Evolutionary conservation across 2,797 vertebrate species (phyloP).

Genomic region (Glossophaga mutica): DNA sequence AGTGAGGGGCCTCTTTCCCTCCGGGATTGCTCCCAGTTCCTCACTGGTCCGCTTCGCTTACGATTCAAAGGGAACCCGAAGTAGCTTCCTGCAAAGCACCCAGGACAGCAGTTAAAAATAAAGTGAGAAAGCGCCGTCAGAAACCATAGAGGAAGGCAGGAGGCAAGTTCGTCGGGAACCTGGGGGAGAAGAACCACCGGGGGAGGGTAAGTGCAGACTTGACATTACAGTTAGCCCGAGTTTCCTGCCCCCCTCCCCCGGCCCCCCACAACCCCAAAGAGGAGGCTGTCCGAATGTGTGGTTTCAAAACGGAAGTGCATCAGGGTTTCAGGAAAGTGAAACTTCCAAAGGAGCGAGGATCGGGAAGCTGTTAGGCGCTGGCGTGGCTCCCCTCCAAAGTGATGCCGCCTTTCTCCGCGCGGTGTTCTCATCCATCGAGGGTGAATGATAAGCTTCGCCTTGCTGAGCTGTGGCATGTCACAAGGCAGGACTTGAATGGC

Average conservation of each 20-base stretch:
- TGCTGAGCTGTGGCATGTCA: no score
- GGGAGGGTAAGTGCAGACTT: background rate
- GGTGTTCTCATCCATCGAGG: background rate
- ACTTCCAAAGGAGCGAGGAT: background rate
- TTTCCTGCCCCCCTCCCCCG: background rate
- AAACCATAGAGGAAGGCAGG: slow-evolving; percentile 39
- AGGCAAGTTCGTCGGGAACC: background rate
- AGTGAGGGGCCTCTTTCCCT: background rate
- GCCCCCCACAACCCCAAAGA: background rate
- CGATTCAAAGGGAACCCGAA: slow-evolving; percentile 43
- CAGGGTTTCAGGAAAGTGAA: slow-evolving; percentile 2
- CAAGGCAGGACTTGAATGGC: background rate
- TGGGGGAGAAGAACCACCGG: background rate
- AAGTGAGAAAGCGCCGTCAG: slow-evolving; percentile 20
- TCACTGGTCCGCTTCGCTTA: background rate
- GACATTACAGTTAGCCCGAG: background rate
- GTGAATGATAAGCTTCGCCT: background rate
- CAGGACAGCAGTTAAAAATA: slow-evolving; percentile 62
- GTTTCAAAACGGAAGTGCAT: background rate
- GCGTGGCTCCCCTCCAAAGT: background rate
- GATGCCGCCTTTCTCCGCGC: background rate
- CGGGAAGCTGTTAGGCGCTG: background rate
- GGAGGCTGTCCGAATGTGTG: background rate
- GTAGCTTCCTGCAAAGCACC: slow-evolving; percentile 49
- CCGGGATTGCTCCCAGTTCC: background rate